These are phyloP conservation scores for Hexactinellida sp. DNA, from an alignment of 37 sponge, comb jelly and placozoan species.

Conservation along the genomic window DNA sequence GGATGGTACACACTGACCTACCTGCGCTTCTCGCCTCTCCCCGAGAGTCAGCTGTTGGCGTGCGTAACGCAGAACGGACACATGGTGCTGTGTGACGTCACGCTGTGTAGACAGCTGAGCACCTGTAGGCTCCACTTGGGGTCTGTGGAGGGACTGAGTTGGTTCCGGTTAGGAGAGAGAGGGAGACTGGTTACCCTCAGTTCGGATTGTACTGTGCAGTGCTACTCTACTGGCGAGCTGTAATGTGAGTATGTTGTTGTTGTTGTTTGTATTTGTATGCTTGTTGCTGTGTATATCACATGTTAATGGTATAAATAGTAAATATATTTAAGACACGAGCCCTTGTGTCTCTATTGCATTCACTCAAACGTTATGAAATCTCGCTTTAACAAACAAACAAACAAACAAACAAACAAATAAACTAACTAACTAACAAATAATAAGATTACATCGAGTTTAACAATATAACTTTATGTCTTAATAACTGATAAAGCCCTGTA, in stretches of 20 bases:
- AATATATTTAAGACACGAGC: too few relatives aligned
- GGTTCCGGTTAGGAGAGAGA: not conserved
- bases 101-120: not conserved
- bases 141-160: not conserved
- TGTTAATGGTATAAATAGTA: too few relatives aligned
- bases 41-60: not conserved
- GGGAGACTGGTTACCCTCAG: not conserved
- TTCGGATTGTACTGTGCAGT: not conserved
- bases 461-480: too few relatives aligned
- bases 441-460: too few relatives aligned
- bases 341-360: too few relatives aligned
- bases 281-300: not conserved
- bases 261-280: not conserved
- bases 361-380: too few relatives aligned
- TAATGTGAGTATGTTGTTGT: not conserved
- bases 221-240: not conserved
- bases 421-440: too few relatives aligned
- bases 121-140: not conserved
- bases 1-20: conserved; percentile 10
- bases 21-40: not conserved
- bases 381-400: too few relatives aligned
- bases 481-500: too few relatives aligned
- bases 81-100: not conserved
- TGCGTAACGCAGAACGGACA: conserved; percentile 5
- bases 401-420: too few relatives aligned